Evolutionary conservation across 2,888 invertebrate genomes (phyloP).

Genomic region (Trachelus troglodyta): DNA sequence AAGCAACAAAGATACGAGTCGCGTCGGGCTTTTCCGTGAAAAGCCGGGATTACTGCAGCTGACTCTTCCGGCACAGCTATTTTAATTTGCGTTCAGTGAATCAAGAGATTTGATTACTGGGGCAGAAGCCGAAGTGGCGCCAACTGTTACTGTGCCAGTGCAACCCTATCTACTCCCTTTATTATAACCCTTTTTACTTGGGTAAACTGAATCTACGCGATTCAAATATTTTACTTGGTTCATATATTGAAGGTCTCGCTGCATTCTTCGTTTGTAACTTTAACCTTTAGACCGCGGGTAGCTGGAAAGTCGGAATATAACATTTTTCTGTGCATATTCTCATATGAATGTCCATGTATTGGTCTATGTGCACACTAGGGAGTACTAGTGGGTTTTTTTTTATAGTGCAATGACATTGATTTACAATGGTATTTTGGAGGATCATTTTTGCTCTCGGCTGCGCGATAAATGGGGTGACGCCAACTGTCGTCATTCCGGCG

Average conservation of each 20-base stretch:
- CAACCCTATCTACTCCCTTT: not conserved
- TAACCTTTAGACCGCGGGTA: too few species aligned
- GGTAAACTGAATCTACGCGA: not conserved
- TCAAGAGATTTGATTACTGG: conserved; percentile 58
- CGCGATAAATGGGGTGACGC: too few species aligned
- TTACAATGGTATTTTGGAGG: too few species aligned
- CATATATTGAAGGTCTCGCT: not conserved
- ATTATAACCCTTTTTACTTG: not conserved
- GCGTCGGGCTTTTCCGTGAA: conserved; percentile 1
- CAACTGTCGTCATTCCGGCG: too few species aligned
- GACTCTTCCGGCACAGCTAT: conserved; percentile 28
- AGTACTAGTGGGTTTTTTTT: too few species aligned
- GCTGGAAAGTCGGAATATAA: too few species aligned
- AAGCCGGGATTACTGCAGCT: conserved; percentile 28
- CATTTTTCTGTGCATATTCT: too few species aligned
- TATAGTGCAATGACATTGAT: too few species aligned
- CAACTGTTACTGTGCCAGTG: conserved; percentile 46
- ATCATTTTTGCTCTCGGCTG: too few species aligned
- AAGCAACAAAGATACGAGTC: not conserved
- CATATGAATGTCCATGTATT: too few species aligned
- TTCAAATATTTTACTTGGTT: not conserved
- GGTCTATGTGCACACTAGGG: too few species aligned
- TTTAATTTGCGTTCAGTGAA: conserved; percentile 52
- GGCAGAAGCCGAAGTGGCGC: conserved; percentile 51
- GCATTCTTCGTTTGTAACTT: not conserved